A percentile compares a stretch with the other conserved stretches of the same genome.
These are phyloP conservation scores for Xylocampa areola DNA, from an alignment of 2,888 invertebrate genomes.

Conservation along the genomic window DNA sequence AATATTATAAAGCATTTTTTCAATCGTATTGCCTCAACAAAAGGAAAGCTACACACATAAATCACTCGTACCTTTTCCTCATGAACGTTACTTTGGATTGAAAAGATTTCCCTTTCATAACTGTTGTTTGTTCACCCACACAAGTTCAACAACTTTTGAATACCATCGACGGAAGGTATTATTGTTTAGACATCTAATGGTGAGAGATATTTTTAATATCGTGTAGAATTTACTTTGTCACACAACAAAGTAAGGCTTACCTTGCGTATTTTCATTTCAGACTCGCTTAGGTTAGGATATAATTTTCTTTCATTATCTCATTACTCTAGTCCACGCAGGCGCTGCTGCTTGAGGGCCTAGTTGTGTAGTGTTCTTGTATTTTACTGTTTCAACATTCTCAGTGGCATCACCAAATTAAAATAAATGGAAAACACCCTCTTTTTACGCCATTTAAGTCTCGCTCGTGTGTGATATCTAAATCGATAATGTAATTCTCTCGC, in stretches of 20 bases:
- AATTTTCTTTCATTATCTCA: slow-evolving; percentile 20
- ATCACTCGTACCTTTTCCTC: slow-evolving; percentile 78
- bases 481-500: no score
- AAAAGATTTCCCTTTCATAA: slow-evolving; percentile 79
- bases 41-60: slow-evolving; percentile 77
- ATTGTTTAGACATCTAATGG: slow-evolving; percentile 58
- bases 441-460: no score
- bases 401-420: no score
- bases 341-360: no score
- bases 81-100: slow-evolving; percentile 73
- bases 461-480: no score
- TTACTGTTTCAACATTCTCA: no score
- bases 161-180: slow-evolving; percentile 62
- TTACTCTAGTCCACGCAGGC: slow-evolving; percentile 12
- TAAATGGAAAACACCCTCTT: no score
- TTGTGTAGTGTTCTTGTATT: no score
- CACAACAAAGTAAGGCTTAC: slow-evolving; percentile 37
- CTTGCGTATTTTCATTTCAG: slow-evolving; percentile 32
- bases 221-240: slow-evolving; percentile 30
- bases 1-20: slow-evolving; percentile 69
- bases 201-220: slow-evolving; percentile 54
- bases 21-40: slow-evolving; percentile 75
- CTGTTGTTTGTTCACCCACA: slow-evolving; percentile 74
- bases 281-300: slow-evolving; percentile 23
- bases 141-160: slow-evolving; percentile 72